Percentiles rank a stretch among this genome's conserved stretches.
phyloP scores from a whole-genome alignment of 2,113 vertebrate species.

The Sisor rabdophorus region DNA sequence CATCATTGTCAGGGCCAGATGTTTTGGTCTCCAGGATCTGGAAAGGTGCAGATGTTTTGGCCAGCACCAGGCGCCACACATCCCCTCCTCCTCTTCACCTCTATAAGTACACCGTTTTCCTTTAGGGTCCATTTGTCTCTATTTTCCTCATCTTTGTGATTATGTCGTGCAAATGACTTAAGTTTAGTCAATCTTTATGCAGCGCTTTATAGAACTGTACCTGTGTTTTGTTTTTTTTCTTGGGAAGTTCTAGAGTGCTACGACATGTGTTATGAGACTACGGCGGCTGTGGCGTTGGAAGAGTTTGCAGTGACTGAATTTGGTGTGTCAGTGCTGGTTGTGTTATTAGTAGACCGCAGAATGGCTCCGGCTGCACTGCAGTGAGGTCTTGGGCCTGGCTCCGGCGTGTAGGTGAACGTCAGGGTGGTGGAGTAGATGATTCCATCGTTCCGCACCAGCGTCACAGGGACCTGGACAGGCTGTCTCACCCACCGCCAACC shows the following conservation, averaged over 20 bases:
- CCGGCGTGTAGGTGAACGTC: slow-evolving; percentile 98
- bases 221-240: slow-evolving; percentile 46
- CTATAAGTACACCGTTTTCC: slow-evolving; percentile 16
- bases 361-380: slow-evolving; percentile 97
- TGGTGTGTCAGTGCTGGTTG: slow-evolving; percentile 68
- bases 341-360: slow-evolving; percentile 82
- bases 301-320: slow-evolving; percentile 83
- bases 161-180: slow-evolving; percentile 53
- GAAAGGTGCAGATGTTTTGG: slow-evolving; percentile 59
- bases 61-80: slow-evolving; percentile 62
- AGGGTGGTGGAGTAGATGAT: slow-evolving; percentile 99
- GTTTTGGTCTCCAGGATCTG: slow-evolving; percentile 15
- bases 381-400: slow-evolving; percentile 93
- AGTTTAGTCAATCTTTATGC: slow-evolving; percentile 68
- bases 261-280: slow-evolving; percentile 91
- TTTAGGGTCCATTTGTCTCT: neutral
- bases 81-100: slow-evolving; percentile 11
- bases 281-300: slow-evolving; percentile 84
- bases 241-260: slow-evolving; percentile 49
- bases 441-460: slow-evolving; percentile 95
- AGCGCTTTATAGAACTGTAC: slow-evolving; percentile 65
- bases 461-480: slow-evolving; percentile 97
- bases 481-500: slow-evolving; percentile 98
- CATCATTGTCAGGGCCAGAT: slow-evolving; percentile 61
- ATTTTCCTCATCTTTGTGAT: slow-evolving; percentile 34